Percentiles rank a stretch among this genome's conserved stretches.
These are phyloP conservation scores for Drosophila chauvacae DNA, from an alignment of 1,140 invertebrate genomes.

Conservation along the genomic window DNA sequence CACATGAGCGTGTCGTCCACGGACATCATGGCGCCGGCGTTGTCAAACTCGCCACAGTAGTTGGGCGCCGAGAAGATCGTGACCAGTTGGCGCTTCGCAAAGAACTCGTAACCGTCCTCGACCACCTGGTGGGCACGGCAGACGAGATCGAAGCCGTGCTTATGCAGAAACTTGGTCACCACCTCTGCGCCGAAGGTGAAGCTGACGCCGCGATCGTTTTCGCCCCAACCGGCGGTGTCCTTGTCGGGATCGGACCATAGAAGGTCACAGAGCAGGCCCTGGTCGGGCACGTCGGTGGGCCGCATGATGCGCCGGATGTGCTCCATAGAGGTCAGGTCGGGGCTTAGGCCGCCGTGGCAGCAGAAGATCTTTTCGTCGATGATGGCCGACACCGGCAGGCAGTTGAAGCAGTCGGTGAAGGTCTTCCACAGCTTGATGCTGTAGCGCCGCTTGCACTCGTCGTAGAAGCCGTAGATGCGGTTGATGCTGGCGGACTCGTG, in stretches of 20 bases:
- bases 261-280: slow-evolving; percentile 10
- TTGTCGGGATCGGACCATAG: slow-evolving; percentile 14
- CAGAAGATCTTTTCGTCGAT: slow-evolving; percentile 11
- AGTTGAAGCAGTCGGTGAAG: slow-evolving; percentile 16
- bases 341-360: slow-evolving; percentile 11
- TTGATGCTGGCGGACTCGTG: slow-evolving; percentile 14
- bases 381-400: slow-evolving; percentile 10
- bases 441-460: slow-evolving; percentile 14
- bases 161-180: slow-evolving; percentile 12
- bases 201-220: slow-evolving; percentile 11
- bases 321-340: slow-evolving; percentile 13
- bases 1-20: slow-evolving; percentile 12
- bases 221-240: slow-evolving; percentile 10
- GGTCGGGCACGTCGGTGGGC: slow-evolving; percentile 10
- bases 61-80: slow-evolving; percentile 14
- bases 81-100: slow-evolving; percentile 10
- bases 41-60: slow-evolving; percentile 15
- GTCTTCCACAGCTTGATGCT: slow-evolving; percentile 21
- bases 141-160: slow-evolving; percentile 14
- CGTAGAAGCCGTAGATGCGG: slow-evolving; percentile 12
- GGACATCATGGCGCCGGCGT: slow-evolving; percentile 16
- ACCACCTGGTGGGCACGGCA: slow-evolving; percentile 14
- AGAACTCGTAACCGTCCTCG: slow-evolving; percentile 15
- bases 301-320: slow-evolving; percentile 12
- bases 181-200: slow-evolving; percentile 13